Evolutionary conservation across 2,888 invertebrate genomes (phyloP), one percentile per base, ranked within the genome.

Genomic region (Hypomecis atomaria): DNA sequence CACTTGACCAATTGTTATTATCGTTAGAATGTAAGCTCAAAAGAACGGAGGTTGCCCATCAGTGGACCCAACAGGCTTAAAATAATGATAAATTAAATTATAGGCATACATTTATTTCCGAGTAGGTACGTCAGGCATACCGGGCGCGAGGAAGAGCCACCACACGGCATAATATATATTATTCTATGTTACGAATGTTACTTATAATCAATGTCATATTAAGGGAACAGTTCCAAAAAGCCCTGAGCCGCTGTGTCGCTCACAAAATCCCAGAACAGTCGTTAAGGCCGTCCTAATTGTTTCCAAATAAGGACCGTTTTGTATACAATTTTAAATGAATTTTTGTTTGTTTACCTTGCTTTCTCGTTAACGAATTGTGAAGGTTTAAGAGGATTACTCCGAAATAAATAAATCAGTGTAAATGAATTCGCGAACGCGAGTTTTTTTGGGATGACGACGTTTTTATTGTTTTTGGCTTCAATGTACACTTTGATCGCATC

Each of bases 351-450:
- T 47, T 70, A 75, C 77, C 75, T 64, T 64, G 70, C 75, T 75
- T 75, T 75, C 70, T 72, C 76, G 76, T 73, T 76, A 79, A 76
- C 78, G 77, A 75, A 76, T 78, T 76, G 77, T 72, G 67, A 78
- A 70, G 69, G 74, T 71, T 78, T 76, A 76, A 77, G 72, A 71
- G 77, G 78, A 79, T 79, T 78, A 76, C 64, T 76, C 74, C 65
- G 71, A 70, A 68, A 67, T 62, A 78, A 77, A 78, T 78, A 77
- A 80, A 79, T 77, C 71, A 72, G 66, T 71, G 67, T 55, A 69
- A 63, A 62, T 69, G 62, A 70, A 70, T 70, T 71, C 70, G 60
- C 66, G 64, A 65, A 64, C 62, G 61, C 67, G 33, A 38, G 38
- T 42, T 48, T 54, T 54, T 59, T 53, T 10, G 53, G 36, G 34